Evolutionary conservation across 2,797 vertebrate genomes (phyloP).

Genomic region (Novumbra hubbsi): DNA sequence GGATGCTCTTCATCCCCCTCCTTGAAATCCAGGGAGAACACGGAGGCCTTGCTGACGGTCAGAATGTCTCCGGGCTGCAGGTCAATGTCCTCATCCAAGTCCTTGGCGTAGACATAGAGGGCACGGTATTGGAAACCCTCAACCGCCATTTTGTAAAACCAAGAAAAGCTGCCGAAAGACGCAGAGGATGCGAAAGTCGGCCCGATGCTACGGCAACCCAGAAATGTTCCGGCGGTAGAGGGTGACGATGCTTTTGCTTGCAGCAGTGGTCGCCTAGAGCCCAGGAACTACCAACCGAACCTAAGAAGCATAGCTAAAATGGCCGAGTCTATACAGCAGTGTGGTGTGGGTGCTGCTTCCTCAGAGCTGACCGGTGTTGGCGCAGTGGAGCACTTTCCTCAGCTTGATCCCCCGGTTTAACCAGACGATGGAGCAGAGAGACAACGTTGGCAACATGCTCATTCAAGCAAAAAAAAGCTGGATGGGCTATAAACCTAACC

Average conservation of each 20-base stretch:
- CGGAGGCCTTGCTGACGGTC: slow-evolving; percentile 84
- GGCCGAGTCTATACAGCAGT: slow-evolving; percentile 4
- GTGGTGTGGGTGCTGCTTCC: slow-evolving; percentile 13
- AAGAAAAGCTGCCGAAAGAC: slow-evolving; percentile 39
- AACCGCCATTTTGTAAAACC: slow-evolving; percentile 66
- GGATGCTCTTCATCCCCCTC: slow-evolving; percentile 85
- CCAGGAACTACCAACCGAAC: slow-evolving; percentile 53
- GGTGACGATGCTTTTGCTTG: slow-evolving; percentile 29
- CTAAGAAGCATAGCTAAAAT: slow-evolving; percentile 65
- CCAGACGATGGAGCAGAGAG: slow-evolving; percentile 88
- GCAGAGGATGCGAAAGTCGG: slow-evolving; percentile 33
- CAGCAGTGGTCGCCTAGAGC: slow-evolving; percentile 33
- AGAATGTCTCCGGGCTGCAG: slow-evolving; percentile 85
- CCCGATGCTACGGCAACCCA: slow-evolving; percentile 30
- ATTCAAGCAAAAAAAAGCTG: slow-evolving; percentile 55
- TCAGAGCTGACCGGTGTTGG: slow-evolving; percentile 63
- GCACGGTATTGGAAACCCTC: slow-evolving; percentile 91
- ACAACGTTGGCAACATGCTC: slow-evolving; percentile 87
- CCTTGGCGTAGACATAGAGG: slow-evolving; percentile 84
- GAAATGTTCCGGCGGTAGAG: slow-evolving; percentile 27
- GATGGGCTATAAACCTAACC: slow-evolving; percentile 34
- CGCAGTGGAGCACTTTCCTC: slow-evolving; percentile 74
- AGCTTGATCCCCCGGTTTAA: slow-evolving; percentile 86
- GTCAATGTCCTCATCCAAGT: slow-evolving; percentile 90
- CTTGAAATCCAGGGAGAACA: slow-evolving; percentile 82